Conservation (phyloP, 1,140 invertebrate species). For the Spodoptera frugiperda region DNA sequence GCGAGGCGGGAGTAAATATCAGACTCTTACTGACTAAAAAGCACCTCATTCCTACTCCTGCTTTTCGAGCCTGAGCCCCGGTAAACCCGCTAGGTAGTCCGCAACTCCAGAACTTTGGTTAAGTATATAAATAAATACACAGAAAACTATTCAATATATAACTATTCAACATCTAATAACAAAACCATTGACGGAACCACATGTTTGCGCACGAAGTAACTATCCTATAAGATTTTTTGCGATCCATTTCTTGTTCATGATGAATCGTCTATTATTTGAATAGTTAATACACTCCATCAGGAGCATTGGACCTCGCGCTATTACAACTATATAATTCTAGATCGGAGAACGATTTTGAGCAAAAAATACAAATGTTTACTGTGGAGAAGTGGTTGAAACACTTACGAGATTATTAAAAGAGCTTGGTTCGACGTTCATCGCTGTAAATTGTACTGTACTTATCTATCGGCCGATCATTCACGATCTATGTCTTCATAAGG, state of each 20-base stretch:
- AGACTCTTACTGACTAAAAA: too few relatives aligned
- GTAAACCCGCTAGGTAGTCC: too few relatives aligned
- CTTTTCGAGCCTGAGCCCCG: too few relatives aligned
- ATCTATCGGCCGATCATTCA: slow-evolving; percentile 8
- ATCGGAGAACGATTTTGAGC: slow-evolving; percentile 19
- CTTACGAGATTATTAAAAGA: too few relatives aligned
- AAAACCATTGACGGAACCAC: slow-evolving; percentile 12
- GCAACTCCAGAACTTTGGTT: too few relatives aligned
- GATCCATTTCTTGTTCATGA: slow-evolving; percentile 72
- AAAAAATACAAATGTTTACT: slow-evolving; percentile 43
- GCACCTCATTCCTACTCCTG: too few relatives aligned
- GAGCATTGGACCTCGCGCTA: slow-evolving; percentile 61
- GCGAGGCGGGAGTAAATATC: too few relatives aligned
- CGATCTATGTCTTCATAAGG: slow-evolving; percentile 24
- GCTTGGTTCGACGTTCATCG: background rate
- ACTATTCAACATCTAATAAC: too few relatives aligned
- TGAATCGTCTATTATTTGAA: slow-evolving; percentile 71
- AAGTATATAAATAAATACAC: too few relatives aligned
- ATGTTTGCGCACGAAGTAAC: slow-evolving; percentile 22
- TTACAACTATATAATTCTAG: slow-evolving; percentile 43
- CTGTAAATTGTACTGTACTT: slow-evolving; percentile 1
- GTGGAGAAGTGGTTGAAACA: slow-evolving; percentile 20
- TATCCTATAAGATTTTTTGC: slow-evolving; percentile 62
- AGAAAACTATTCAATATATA: too few relatives aligned
- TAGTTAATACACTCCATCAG: slow-evolving; percentile 54